These are phyloP conservation scores for Psilopogon haemacephalus DNA, from an alignment of 2,113 vertebrate genomes.

Conservation along the genomic window DNA sequence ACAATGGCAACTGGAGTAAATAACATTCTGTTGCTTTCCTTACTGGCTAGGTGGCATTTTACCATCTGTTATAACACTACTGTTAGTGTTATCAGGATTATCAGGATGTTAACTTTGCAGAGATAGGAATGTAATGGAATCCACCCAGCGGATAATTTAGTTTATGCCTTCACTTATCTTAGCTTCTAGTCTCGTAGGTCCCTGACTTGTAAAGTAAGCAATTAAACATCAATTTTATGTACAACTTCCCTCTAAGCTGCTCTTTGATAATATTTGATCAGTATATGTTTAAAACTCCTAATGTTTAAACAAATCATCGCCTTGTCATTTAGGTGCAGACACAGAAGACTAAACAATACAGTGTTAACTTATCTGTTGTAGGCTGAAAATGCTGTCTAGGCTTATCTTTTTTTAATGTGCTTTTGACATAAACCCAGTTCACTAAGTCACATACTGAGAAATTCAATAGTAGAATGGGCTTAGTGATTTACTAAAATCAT, in stretches of 20 bases:
- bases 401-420: conserved; percentile 33
- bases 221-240: conserved; percentile 49
- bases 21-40: neutral
- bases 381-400: conserved; percentile 1
- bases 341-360: neutral
- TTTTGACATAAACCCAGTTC: conserved; percentile 30
- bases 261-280: conserved; percentile 50
- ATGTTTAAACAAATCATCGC: conserved; percentile 38
- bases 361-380: neutral
- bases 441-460: conserved; percentile 2
- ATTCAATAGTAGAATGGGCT: conserved; percentile 33
- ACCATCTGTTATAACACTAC: neutral
- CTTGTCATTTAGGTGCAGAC: neutral
- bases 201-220: conserved; percentile 38
- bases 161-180: neutral
- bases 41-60: neutral
- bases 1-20: neutral
- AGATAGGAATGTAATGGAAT: neutral
- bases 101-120: neutral
- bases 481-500: conserved; percentile 45
- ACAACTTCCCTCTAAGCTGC: conserved; percentile 23
- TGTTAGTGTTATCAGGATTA: neutral
- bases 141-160: neutral
- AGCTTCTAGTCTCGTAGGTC: neutral
- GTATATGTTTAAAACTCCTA: neutral